phyloP scores from a whole-genome alignment of 2,113 vertebrate species.

The Balaenoptera acutorostrata region DNA sequence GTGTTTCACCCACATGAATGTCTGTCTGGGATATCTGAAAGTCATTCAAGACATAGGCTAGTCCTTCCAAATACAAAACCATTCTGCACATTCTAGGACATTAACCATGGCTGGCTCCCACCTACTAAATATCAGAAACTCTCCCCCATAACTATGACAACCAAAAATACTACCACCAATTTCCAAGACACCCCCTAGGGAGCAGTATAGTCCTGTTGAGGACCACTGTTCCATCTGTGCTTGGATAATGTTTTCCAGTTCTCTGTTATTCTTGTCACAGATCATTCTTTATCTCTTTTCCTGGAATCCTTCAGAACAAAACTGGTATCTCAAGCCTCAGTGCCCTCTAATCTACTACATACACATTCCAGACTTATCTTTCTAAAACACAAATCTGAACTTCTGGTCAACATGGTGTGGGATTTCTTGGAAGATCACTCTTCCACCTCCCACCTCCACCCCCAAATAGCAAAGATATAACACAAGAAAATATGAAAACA shows the following conservation, averaged over 20 bases:
- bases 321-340: not conserved
- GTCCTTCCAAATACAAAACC: not conserved
- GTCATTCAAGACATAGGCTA: not conserved
- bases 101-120: not conserved
- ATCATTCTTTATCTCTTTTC: not conserved
- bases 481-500: slow-evolving; percentile 29
- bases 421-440: not conserved
- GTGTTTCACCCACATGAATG: not conserved
- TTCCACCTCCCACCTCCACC: not conserved
- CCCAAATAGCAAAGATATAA: slow-evolving; percentile 20
- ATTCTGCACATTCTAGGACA: not conserved
- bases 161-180: not conserved
- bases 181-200: not conserved
- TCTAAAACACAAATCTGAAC: not conserved
- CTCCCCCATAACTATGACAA: not conserved
- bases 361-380: not conserved
- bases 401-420: not conserved
- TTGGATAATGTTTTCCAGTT: not conserved
- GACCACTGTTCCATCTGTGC: not conserved
- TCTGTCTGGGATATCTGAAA: not conserved
- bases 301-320: not conserved
- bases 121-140: not conserved
- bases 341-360: not conserved
- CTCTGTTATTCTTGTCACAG: not conserved
- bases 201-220: not conserved